Evolutionary conservation across 2,888 invertebrate species (phyloP), one percentile per base, ranked within the genome.

Genomic region (Choristoneura rosaceana): DNA sequence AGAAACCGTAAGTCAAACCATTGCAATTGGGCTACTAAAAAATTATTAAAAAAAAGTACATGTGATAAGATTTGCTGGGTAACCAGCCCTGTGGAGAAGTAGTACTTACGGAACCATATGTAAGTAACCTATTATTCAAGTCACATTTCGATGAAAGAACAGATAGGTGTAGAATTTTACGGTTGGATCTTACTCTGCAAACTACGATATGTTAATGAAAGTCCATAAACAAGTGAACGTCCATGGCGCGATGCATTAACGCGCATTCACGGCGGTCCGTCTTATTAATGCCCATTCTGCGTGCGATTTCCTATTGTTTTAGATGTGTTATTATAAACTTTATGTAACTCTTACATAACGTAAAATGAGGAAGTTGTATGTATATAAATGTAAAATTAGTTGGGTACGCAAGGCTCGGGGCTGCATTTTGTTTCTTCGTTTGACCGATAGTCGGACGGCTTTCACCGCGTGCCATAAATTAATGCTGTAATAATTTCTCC

Each of bases 341-440:
- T 82, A 82, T 76, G 78, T 82, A 84, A 85, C 71, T 69, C 60
- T 86, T 85, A 75, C 79, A 71, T 80, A 84, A 88, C 71, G 74
- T 76, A 77, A 79, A 81, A 82, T 73, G 77, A 84, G 85, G 83
- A 85, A 86, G 83, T 79, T 70, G 74, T 71, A 76, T 80, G 74
- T 71, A 76, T 80, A 77, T 80, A 77, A 77, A 78, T 73, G 71
- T 76, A 75, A 74, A 75, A 75, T 77, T 47, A 69, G 69, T 78
- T 75, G 43, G 43, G 59, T 73, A 69, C 60, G 64, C 73, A 73
- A 69, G 73, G 47, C 64, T 38, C 67, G 66, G 52, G 52, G 43
- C 45, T 66, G 65, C 65, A 70, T 70, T 65, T 73, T n/a, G 73
- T 41, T 61, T 65, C 70, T 70, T 73, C 73, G 70, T 65, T 69